These are phyloP conservation scores for Aviceda subcristata DNA, from an alignment of 2,113 vertebrate genomes.

Conservation along the genomic window DNA sequence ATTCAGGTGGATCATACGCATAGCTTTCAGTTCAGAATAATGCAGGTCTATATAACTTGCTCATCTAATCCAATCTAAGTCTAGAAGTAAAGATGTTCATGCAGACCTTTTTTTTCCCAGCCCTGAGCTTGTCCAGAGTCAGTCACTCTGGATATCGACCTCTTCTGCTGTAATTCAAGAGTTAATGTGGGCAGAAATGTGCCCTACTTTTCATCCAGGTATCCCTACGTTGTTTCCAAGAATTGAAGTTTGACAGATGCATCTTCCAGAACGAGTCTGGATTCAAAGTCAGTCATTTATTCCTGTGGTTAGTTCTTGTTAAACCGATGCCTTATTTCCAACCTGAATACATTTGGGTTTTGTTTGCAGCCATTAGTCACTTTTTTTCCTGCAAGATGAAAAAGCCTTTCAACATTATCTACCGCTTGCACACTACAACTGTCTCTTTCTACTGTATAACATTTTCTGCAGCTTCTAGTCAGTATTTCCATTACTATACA, in stretches of 20 bases:
- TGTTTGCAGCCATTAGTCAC: not conserved
- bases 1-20: not conserved
- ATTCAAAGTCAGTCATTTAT: not conserved
- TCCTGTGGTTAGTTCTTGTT: not conserved
- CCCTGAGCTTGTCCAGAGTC: not conserved
- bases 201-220: not conserved
- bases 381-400: not conserved
- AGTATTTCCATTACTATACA: not conserved
- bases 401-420: not conserved
- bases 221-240: not conserved
- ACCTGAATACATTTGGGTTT: not conserved
- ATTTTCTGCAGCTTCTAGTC: not conserved
- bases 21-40: not conserved
- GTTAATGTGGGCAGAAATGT: not conserved
- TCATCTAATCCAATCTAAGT: not conserved
- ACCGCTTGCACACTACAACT: not conserved
- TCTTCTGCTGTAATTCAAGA: not conserved
- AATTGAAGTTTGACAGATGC: not conserved
- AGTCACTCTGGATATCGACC: not conserved
- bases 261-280: not conserved
- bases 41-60: not conserved
- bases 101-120: not conserved
- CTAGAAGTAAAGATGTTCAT: not conserved
- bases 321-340: not conserved
- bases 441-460: not conserved